Evolutionary conservation across 2,797 vertebrate species (phyloP), one percentile per base, ranked within the genome.

Genomic region (Aphelocoma californica): DNA sequence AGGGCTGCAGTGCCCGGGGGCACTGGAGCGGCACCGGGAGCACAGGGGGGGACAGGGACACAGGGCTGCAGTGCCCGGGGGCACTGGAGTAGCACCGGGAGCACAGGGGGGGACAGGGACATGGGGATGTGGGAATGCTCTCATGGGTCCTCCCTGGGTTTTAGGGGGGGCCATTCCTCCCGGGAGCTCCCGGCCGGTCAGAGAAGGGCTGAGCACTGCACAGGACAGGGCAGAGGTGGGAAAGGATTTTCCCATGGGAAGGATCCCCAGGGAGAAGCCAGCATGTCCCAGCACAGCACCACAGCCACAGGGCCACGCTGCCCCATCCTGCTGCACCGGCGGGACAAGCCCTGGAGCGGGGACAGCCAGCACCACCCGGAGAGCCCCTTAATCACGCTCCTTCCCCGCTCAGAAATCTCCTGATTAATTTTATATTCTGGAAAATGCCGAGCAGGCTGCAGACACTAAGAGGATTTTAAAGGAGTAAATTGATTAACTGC

Each of bases 141-240:
- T 47, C 50, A 5, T 3, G 62, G 66, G 13, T 45, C 44, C 34
- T 31, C 36, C 26, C 6, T 2, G 18, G 34, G 42, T 4, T 86
- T n/a, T 31, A n/a, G 12, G 0, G 7, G 7, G 7, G 7, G 1
- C 18, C 32, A 15, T 31, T 21, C 16, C n/a, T 38, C 25, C 36
- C 0, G 0, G 3, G 58, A 67, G 57, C 29, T 71, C 48, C 48
- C 0, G 0, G 45, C 1, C 1, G 0, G 17, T 21, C 54, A 54
- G 38, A 45, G 48, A 60, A 42, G 40, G 18, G 42, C 50, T 26
- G 26, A 87, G 92, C 60, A 21, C 9, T 4, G 26, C 54, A 18
- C n/a, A 6, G 75, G 79, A 45, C 38, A 69, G 60, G 0, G 1
- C 34, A 57, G 34, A 20, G 65, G 28, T 3, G 18, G n/a, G 36